phyloP scores from a whole-genome alignment of 2,797 vertebrate genomes.

The Hyperoplus immaculatus region DNA sequence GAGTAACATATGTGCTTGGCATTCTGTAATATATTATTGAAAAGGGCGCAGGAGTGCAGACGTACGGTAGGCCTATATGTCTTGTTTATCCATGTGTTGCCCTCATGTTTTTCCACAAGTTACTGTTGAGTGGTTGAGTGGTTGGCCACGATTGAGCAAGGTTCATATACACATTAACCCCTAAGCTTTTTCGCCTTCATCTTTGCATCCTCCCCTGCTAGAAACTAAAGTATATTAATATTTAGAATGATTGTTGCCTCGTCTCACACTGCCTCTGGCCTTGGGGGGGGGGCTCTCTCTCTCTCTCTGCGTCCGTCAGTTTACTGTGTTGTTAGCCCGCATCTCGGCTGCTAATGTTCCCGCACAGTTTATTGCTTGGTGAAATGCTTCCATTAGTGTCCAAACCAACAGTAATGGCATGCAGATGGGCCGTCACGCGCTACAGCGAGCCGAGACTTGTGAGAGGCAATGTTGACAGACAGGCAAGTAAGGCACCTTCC shows the following conservation, averaged over 20 bases:
- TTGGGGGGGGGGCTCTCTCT: constrained; percentile 40
- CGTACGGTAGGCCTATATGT: neutral
- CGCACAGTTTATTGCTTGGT: constrained; percentile 64
- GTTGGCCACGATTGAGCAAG: constrained; percentile 6
- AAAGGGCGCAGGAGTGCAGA: neutral
- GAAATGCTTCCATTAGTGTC: constrained; percentile 75
- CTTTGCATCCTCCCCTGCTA: neutral
- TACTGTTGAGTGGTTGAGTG: neutral
- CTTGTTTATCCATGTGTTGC: neutral
- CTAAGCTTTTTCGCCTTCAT: neutral
- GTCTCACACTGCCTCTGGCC: neutral
- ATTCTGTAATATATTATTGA: constrained; percentile 7
- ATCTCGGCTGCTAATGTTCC: constrained; percentile 71
- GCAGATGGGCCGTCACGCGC: constrained; percentile 60
- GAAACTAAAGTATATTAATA: constrained; percentile 59
- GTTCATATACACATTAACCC: constrained; percentile 15
- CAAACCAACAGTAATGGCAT: constrained; percentile 61
- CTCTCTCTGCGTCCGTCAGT: constrained; percentile 51
- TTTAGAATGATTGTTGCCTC: constrained; percentile 45
- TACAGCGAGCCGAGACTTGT: constrained; percentile 47
- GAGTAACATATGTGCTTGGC: neutral
- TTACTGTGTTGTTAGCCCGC: constrained; percentile 62
- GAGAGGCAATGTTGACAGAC: constrained; percentile 59
- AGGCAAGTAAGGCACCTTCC: constrained; percentile 37
- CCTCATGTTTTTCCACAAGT: neutral